Base-by-base conservation (phyloP, 2,113 vertebrate genomes). In the Chrysemys picta region DNA sequence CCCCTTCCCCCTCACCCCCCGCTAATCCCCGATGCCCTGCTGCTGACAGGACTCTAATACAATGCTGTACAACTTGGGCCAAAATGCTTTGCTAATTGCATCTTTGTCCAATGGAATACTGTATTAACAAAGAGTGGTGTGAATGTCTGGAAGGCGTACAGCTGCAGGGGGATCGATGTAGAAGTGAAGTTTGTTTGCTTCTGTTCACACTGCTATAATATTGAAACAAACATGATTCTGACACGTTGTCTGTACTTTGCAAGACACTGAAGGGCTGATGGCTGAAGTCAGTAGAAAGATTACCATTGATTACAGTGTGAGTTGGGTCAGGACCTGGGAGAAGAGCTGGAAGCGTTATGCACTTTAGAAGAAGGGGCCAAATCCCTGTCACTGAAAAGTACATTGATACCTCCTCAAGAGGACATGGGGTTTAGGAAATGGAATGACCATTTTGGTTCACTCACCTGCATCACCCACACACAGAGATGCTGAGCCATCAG, bases 261-360 rank as follows among this genome's bases (percentile, higher is more conserved):
- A 69, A 90, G 82, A 9, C 54, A 86, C 62, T 16, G 56, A 84
- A 69, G 14, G 81, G 35, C 35, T 80, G 84, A 90, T 12, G 45
- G 24, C 80, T 86, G 78, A 86, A 62, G 82, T 94, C 93, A 94
- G 49, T 29, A 84, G 42, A 82, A 88, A 10, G 24, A 62, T 90
- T 94, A 85, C 69, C 80, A 62, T 38, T 86, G 29, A 72, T 90
- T 94, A 94, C 85, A 42, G 53, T 78, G 83, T 80, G 88, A 97
- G 91, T 7, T 47, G 59, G 25, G 50, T 62, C 17, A 21, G 47
- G 29, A 8, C 81, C 2, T 22, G 25, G 49, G 29, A 42, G 3
- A 22, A 3, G 72, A 24, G 45, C 38, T 27, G 1, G 19, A n/a
- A 53, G 2, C 10, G 2, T 25, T 59, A 81, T 84, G 19, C 5